Conservation (phyloP, 2,888 invertebrate species). For the Azorinus chamasolen region DNA sequence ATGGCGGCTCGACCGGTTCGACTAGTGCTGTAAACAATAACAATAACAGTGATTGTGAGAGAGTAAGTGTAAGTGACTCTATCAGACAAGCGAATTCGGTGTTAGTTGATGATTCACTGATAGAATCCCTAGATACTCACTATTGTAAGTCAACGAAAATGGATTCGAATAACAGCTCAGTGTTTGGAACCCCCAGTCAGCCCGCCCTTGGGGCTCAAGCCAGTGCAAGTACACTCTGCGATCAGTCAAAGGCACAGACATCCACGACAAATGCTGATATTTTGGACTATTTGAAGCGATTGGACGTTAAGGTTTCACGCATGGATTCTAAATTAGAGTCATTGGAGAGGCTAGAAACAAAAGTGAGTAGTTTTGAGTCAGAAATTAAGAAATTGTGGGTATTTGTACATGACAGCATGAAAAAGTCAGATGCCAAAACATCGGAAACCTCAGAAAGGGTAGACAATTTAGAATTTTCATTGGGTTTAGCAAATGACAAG, state of each 20-base stretch:
- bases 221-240: neutral
- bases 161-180: too few species aligned
- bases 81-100: neutral
- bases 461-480: conserved; percentile 12
- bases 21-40: neutral
- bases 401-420: conserved; percentile 4
- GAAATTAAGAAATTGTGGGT: conserved; percentile 9
- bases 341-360: conserved; percentile 2
- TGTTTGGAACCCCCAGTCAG: too few species aligned
- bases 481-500: conserved; percentile 1
- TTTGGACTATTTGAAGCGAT: conserved; percentile 1
- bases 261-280: neutral
- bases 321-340: conserved; percentile 2
- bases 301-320: neutral
- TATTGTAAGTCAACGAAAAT: neutral
- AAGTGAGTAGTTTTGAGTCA: conserved; percentile 10
- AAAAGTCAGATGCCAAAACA: conserved; percentile 2
- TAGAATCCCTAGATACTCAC: neutral
- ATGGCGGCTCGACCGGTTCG: neutral
- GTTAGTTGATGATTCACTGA: neutral
- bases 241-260: neutral
- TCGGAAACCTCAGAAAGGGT: neutral
- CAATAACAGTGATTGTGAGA: too few species aligned
- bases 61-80: conserved; percentile 3
- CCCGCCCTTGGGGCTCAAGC: neutral